A percentile compares a stretch with the other conserved stretches of the same genome.
phyloP scores from a whole-genome alignment of 2,113 vertebrate species.

The Actinemys pallida region DNA sequence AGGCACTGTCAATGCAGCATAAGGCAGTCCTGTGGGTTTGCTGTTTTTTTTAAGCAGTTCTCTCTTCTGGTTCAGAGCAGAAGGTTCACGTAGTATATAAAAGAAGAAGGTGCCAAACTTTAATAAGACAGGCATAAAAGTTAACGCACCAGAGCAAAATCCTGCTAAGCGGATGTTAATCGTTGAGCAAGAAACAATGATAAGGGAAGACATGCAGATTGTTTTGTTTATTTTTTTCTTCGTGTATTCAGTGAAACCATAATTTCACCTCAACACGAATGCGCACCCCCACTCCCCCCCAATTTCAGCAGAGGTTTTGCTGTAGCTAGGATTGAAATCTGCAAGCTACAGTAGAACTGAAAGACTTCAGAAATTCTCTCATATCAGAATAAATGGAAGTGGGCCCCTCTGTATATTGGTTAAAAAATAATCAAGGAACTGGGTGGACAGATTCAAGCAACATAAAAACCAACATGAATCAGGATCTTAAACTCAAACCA shows the following conservation, averaged over 20 bases:
- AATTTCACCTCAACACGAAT: background rate
- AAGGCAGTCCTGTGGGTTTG: slow-evolving; percentile 25
- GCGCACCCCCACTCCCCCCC: fast-evolving
- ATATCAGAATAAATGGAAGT: background rate
- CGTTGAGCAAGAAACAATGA: background rate
- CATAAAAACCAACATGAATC: slow-evolving; percentile 49
- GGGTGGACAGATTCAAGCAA: slow-evolving; percentile 22
- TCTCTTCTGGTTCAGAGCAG: slow-evolving; percentile 54
- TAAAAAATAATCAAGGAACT: background rate
- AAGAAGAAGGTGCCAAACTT: slow-evolving; percentile 57
- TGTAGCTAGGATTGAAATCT: background rate
- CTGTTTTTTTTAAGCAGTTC: background rate
- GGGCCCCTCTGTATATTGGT: background rate
- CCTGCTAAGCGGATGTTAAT: background rate
- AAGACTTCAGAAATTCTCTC: background rate
- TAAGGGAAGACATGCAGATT: background rate
- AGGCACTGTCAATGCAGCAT: slow-evolving; percentile 15
- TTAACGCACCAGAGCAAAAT: background rate
- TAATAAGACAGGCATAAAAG: slow-evolving; percentile 22
- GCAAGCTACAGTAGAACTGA: background rate
- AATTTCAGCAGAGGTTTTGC: background rate
- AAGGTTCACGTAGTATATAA: slow-evolving; percentile 53
- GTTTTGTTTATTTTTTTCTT: fast-evolving
- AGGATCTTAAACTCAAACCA: background rate
- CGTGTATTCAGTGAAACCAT: background rate